A percentile compares a stretch with the other conserved stretches of the same genome.
Evolutionary conservation across 1,140 invertebrate genomes (phyloP).

Genomic region (Holotrichia oblita): DNA sequence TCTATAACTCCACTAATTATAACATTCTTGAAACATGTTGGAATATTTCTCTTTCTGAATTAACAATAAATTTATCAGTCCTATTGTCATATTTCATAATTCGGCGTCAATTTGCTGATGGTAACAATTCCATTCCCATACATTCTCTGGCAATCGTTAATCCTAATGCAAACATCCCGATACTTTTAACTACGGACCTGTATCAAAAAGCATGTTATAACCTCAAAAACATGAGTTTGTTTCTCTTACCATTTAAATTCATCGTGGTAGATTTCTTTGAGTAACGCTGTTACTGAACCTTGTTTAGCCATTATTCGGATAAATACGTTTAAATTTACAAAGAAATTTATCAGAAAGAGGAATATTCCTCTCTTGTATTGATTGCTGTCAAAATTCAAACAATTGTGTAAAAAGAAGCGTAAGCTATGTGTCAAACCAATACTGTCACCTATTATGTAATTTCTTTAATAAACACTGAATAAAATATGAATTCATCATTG

Average conservation of each 20-base stretch:
- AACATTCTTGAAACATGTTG: neutral
- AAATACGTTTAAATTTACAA: neutral
- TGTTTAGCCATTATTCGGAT: conserved; percentile 51
- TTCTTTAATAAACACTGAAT: neutral
- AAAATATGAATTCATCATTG: neutral
- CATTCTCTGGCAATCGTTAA: conserved; percentile 74
- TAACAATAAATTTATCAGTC: conserved; percentile 11
- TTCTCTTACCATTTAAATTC: conserved; percentile 65
- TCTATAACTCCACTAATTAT: neutral
- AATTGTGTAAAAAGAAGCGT: too few species aligned
- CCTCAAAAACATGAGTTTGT: neutral
- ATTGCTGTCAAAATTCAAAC: neutral
- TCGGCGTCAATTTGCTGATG: neutral
- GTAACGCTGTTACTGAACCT: conserved; percentile 52
- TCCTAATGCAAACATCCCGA: conserved; percentile 72
- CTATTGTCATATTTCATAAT: neutral
- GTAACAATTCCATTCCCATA: conserved; percentile 68
- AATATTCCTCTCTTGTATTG: neutral
- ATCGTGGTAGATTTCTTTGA: conserved; percentile 64
- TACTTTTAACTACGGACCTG: conserved; percentile 76
- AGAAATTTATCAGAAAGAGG: neutral
- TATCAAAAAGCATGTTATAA: conserved; percentile 45
- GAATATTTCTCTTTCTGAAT: conserved; percentile 15
- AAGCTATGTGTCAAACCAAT: neutral
- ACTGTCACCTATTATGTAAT: neutral